Percentiles rank a stretch among this genome's conserved stretches.
These are phyloP conservation scores for Sakesphorus luctuosus DNA, from an alignment of 2,113 vertebrate genomes.

Conservation along the genomic window DNA sequence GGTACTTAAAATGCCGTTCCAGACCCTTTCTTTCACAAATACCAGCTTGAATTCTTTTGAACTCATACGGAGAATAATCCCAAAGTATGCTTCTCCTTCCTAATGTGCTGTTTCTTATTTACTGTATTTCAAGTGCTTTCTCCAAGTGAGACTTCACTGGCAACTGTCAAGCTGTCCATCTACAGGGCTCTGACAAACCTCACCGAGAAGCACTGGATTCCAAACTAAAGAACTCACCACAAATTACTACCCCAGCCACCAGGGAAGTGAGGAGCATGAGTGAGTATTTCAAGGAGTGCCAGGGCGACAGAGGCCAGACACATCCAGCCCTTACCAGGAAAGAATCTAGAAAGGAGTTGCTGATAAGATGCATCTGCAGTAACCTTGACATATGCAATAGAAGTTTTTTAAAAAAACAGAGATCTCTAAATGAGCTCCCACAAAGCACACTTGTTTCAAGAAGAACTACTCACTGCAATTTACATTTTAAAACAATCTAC, in stretches of 20 bases:
- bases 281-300: not conserved
- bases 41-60: not conserved
- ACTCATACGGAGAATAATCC: not conserved
- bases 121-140: not conserved
- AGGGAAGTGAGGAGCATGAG: not conserved
- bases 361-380: not conserved
- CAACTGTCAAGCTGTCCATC: not conserved
- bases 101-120: not conserved
- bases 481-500: not conserved
- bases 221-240: not conserved
- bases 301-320: not conserved
- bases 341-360: not conserved
- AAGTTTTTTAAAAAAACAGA: fast-evolving
- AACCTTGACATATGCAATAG: fast-evolving
- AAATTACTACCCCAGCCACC: not conserved
- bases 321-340: not conserved
- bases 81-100: not conserved
- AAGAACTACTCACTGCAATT: not conserved
- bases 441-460: not conserved
- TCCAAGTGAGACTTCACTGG: not conserved
- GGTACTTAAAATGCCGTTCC: not conserved
- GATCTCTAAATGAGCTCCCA: not conserved
- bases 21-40: not conserved
- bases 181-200: not conserved
- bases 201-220: not conserved